Evolutionary conservation across 2,797 vertebrate species (phyloP), one percentile per base, ranked within the genome.

Genomic region (Taeniopygia guttata): DNA sequence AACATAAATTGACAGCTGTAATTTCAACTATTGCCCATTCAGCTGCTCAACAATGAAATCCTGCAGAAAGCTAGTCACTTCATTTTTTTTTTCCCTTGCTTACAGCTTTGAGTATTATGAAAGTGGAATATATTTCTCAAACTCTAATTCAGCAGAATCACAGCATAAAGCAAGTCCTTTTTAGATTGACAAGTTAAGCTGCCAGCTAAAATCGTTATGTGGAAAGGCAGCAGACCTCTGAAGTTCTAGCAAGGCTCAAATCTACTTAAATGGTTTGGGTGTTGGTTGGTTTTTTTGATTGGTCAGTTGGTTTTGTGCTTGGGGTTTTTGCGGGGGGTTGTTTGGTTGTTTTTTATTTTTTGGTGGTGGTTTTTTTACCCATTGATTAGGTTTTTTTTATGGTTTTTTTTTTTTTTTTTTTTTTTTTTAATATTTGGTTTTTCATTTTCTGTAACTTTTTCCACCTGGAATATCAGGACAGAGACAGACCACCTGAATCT

Each of bases 361-460:
- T 10, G 12, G 11, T 38, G 36, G 36, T 3, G 4, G 3, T 9
- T 14, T 25, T 13, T 48, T 48, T 26, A 26, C 26, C 11, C 10
- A 38, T 17, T 17, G 16, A 7, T 45, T 16, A 13, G 18, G 3
- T 10, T n/a, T 25, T 36, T 36, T 22, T 38, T 16, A n/a, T n/a
- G n/a, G n/a, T 7, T 11, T 38, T 19, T 8, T 14, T 13, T 30
- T 36, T 22, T 38, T 16, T 7, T 11, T 38, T 19, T 8, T 14
- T 13, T 30, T 1, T 29, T 48, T 9, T 13, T 4, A 27, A 9
- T 26, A n/a, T 34, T 68, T 16, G 0, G 1, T 25, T 19, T 68
- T 54, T 40, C 3, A n/a, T 40, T 69, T 30, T 3, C 27, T 77
- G 11, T 42, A 56, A 16, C 4, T 70, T 75, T 68, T 78, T 58